Evolutionary conservation across 2,797 vertebrate genomes (phyloP).

Genomic region (Ceyx erithaca): DNA sequence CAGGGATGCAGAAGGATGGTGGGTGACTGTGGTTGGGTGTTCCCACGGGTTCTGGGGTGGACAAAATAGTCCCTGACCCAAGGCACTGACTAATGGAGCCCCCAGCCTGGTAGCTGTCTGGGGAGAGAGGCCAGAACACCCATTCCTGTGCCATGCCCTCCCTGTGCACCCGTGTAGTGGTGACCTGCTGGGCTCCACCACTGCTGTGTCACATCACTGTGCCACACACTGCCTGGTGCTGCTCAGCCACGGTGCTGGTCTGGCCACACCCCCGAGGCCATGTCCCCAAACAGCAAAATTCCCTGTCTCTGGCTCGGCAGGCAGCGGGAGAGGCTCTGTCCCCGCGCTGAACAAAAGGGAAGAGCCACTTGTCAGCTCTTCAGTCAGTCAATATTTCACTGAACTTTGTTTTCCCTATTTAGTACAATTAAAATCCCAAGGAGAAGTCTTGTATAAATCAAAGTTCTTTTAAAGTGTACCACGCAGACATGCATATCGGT

Average conservation of each 20-base stretch:
- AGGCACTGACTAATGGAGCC: fast-evolving
- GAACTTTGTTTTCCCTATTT: slow-evolving; percentile 69
- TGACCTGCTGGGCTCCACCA: fast-evolving
- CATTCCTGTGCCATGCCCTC: fast-evolving
- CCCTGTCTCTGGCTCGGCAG: neutral
- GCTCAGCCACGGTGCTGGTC: fast-evolving
- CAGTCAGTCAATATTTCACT: slow-evolving; percentile 27
- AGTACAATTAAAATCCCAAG: slow-evolving; percentile 72
- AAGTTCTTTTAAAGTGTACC: slow-evolving; percentile 75
- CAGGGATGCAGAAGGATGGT: fast-evolving
- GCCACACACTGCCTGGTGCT: fast-evolving
- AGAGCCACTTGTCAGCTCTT: slow-evolving; percentile 4
- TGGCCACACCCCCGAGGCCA: fast-evolving
- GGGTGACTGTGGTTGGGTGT: fast-evolving
- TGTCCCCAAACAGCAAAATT: neutral
- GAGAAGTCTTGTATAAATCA: slow-evolving; percentile 75
- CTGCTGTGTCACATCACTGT: fast-evolving
- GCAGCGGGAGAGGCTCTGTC: neutral
- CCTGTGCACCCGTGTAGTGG: fast-evolving
- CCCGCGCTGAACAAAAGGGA: neutral
- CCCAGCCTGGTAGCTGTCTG: neutral
- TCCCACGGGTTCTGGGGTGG: neutral
- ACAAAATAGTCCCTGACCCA: no score
- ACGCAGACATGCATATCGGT: slow-evolving; percentile 25
- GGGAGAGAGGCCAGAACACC: neutral